These are phyloP conservation scores for Gallirallus australis DNA, from an alignment of 2,797 vertebrate genomes.

Conservation along the genomic window DNA sequence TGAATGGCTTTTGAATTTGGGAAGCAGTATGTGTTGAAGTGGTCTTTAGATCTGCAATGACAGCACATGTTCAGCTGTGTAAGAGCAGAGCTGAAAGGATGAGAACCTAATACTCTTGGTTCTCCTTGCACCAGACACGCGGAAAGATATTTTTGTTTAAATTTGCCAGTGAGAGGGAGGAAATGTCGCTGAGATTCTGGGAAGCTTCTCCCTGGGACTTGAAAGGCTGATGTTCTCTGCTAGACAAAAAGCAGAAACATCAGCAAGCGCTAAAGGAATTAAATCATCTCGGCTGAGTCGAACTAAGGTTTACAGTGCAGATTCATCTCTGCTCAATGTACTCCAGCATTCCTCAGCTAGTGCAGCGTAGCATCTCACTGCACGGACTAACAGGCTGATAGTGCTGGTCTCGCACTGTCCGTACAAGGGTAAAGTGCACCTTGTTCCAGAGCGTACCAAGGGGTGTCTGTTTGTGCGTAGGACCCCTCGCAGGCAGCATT, in stretches of 20 bases:
- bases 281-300: background rate
- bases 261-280: background rate
- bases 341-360: background rate
- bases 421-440: background rate
- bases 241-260: background rate
- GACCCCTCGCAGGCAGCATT: background rate
- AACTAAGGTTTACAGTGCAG: background rate
- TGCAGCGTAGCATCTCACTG: background rate
- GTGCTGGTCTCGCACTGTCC: background rate
- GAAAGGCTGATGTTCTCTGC: background rate
- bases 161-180: background rate
- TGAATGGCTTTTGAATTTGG: background rate
- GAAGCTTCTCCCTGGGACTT: background rate
- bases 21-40: background rate
- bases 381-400: background rate
- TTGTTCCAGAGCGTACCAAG: background rate
- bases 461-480: background rate
- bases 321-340: background rate
- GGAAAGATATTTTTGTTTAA: background rate
- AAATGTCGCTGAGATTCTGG: background rate
- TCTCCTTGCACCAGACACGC: background rate
- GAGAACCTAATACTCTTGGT: background rate
- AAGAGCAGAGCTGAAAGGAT: background rate
- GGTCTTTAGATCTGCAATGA: background rate
- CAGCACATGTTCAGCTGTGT: background rate